These are phyloP conservation scores for Machaerirhynchus nigripectus DNA, from an alignment of 2,113 vertebrate species.

Conservation along the genomic window DNA sequence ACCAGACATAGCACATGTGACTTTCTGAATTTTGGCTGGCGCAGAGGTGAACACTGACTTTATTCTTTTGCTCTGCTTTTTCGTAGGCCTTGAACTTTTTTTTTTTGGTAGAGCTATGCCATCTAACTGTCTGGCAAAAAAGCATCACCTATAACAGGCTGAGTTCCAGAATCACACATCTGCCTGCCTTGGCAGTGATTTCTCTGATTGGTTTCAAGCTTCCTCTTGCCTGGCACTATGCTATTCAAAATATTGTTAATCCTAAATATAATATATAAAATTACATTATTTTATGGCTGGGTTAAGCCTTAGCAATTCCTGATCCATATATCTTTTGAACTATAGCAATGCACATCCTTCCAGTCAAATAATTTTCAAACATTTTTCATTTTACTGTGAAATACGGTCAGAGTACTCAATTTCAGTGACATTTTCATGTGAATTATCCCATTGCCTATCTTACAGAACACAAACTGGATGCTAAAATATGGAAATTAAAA, in stretches of 20 bases:
- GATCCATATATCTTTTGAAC: not conserved
- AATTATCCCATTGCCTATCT: not conserved
- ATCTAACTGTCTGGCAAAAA: not conserved
- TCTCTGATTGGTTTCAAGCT: not conserved
- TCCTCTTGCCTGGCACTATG: not conserved
- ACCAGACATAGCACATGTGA: slow-evolving; percentile 11
- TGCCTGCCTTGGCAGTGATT: not conserved
- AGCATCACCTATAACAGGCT: not conserved
- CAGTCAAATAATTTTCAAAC: not conserved
- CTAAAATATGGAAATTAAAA: not conserved
- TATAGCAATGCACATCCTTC: not conserved
- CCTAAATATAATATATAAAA: not conserved
- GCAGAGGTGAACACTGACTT: not conserved
- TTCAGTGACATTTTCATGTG: not conserved
- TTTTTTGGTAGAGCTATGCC: not conserved
- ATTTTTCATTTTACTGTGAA: not conserved
- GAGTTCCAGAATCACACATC: not conserved
- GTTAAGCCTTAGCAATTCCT: not conserved
- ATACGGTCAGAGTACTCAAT: not conserved
- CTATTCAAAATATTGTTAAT: not conserved
- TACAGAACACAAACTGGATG: not conserved
- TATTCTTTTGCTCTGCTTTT: not conserved
- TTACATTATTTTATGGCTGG: not conserved
- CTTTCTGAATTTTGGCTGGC: slow-evolving; percentile 24
- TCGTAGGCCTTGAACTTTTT: not conserved